Evolutionary conservation across 2,113 vertebrate genomes (phyloP), one percentile per base, ranked within the genome.

Genomic region (Mesitornis unicolor): DNA sequence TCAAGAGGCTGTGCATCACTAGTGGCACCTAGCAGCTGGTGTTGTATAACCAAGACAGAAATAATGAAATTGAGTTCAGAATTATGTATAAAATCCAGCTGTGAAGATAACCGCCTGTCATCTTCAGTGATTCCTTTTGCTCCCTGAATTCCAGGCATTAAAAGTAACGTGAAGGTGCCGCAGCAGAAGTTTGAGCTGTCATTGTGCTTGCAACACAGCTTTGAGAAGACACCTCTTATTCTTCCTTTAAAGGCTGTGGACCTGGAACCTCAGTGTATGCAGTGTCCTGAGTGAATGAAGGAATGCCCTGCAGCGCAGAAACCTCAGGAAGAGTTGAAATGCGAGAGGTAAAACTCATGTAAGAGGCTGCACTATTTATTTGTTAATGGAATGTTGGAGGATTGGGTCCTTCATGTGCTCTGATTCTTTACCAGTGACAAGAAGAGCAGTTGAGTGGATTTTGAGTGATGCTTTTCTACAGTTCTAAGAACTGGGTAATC

Each of bases 101-200:
- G 74, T 54, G 14, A 7, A 88, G 61, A 25, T n/a, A 81, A 60
- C 33, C 48, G 54, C 12, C 31, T 42, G 48, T 75, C 56, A 68
- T 24, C 74, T 31, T n/a, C 64, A 38, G 21, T 85, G 88, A 91
- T 88, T 82, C 38, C 33, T 76, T 95, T 77, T 42, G 20, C 13
- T 47, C 28, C 54, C 76, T 69, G 42, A 77, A 50, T 70, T 87
- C 28, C 60, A 93, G 80, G 38, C 59, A 45, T 68, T 80, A 35
- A 87, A 90, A 87, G 26, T 20, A 64, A 81, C 18, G 63, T 3
- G 10, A 7, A 61, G 28, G 17, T 38, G 80, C 83, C 21, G 18
- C 14, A 59, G 87, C 64, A 56, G 45, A 76, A 95, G 71, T 3
- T n/a, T 85, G 86, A 89, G 56, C 43, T 63, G 24, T 65, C 13